Evolutionary conservation across 2,888 invertebrate species (phyloP), one percentile per base, ranked within the genome.

Genomic region (Acheta domesticus): DNA sequence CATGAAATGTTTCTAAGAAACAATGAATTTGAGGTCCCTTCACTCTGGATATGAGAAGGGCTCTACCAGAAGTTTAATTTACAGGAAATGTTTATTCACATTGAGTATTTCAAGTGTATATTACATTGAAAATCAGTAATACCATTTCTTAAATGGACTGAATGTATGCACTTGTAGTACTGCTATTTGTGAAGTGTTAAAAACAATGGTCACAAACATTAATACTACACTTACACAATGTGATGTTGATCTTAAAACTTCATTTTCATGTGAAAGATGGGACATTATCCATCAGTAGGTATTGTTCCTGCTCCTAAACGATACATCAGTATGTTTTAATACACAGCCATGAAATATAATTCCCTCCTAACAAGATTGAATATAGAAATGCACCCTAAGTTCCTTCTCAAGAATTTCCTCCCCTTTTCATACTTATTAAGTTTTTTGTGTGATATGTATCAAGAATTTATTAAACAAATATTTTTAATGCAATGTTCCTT

Each of bases 281-380:
- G 62, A 62, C 62, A 62, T n/a, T 62, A 62, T 62, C 62, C 62
- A 62, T 62, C 62, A n/a, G 62, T 62, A 62, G 62, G n/a, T 62
- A 62, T 62, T 62, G 62, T 62, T 62, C 62, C 62, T 62, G 62
- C 62, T 62, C 12, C 62, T 62, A 62, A 12, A 19, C 12, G n/a
- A 62, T 62, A 62, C 62, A 62, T 62, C n/a, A n/a, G n/a, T 62
- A 62, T 62, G 62, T 62, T 62, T 62, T 62, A 62, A 62, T 62
- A 62, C 62, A 62, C 62, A 62, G 16, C 62, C 62, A 12, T 62
- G 62, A 62, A 62, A 62, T 62, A 62, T 19, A 19, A 62, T 62
- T 62, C 62, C 62, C 62, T 62, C 62, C 62, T 62, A 16, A 62
- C n/a, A 62, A 62, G n/a, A n/a, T 62, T 19, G n/a, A 62, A 19